phyloP scores from a whole-genome alignment of 1,140 invertebrate genomes.

The Cheumatopsyche charites region DNA sequence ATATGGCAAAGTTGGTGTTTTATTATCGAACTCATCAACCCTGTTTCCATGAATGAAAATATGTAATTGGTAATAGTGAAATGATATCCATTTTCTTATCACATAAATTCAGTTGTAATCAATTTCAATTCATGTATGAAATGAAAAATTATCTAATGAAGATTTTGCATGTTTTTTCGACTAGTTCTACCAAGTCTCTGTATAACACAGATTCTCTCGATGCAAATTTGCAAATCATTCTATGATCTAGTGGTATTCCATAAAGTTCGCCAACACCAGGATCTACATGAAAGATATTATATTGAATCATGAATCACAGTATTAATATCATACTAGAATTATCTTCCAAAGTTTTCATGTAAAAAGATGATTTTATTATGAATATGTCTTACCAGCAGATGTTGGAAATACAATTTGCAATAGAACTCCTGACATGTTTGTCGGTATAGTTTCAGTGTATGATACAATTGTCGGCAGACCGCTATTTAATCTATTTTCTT shows the following conservation, averaged over 20 bases:
- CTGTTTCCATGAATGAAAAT: too few species aligned
- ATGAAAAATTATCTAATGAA: too few species aligned
- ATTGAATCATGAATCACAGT: not conserved
- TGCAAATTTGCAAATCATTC: slow-evolving; percentile 75
- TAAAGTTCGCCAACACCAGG: slow-evolving; percentile 69
- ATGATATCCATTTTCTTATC: too few species aligned
- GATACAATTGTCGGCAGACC: not conserved
- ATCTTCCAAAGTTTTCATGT: too few species aligned
- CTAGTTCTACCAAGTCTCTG: slow-evolving; percentile 65
- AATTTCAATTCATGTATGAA: not conserved
- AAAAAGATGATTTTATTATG: not conserved
- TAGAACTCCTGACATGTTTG: slow-evolving; percentile 29
- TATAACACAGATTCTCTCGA: slow-evolving; percentile 70
- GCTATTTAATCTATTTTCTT: slow-evolving; percentile 1
- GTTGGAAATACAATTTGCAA: slow-evolving; percentile 33
- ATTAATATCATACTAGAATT: too few species aligned
- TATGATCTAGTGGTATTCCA: slow-evolving; percentile 71
- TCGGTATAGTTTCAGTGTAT: slow-evolving; percentile 34
- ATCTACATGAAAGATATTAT: slow-evolving; percentile 57
- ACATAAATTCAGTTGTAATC: too few species aligned
- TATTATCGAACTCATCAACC: too few species aligned
- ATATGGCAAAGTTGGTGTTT: too few species aligned
- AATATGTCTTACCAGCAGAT: slow-evolving; percentile 22
- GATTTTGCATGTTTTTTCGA: slow-evolving; percentile 51
- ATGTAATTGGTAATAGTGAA: too few species aligned